These are phyloP conservation scores for Grantiella picta DNA, from an alignment of 2,113 vertebrate genomes.

Conservation along the genomic window DNA sequence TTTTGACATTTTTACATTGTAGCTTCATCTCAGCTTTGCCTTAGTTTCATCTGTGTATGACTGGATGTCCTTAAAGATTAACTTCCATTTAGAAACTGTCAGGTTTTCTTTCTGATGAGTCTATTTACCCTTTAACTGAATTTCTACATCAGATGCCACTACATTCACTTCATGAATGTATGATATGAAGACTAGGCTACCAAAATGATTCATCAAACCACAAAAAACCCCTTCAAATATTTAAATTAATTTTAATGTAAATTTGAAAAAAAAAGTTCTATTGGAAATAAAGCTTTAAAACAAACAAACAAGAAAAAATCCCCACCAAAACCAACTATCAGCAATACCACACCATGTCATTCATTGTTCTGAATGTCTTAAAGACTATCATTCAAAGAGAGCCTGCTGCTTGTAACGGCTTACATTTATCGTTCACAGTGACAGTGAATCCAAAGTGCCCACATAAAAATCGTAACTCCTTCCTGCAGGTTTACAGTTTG, in stretches of 20 bases:
- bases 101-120: background rate
- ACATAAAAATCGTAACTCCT: background rate
- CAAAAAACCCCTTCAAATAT: background rate
- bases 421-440: conserved; percentile 45
- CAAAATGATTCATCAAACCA: conserved; percentile 3
- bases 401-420: conserved; percentile 49
- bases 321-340: conserved; percentile 8
- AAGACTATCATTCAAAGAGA: conserved; percentile 14
- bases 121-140: background rate
- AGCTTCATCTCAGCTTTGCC: background rate
- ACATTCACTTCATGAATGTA: conserved; percentile 8
- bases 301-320: background rate
- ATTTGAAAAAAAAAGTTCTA: background rate
- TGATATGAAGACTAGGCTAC: conserved; percentile 11
- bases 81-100: background rate
- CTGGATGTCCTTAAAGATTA: background rate
- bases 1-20: background rate
- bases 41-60: background rate
- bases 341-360: conserved; percentile 21
- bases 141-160: conserved; percentile 29
- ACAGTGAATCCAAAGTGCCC: conserved; percentile 44
- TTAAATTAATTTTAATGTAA: background rate
- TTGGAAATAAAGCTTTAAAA: background rate
- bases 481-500: conserved; percentile 32
- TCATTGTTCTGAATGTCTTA: conserved; percentile 27